Evolutionary conservation across 2,797 vertebrate species (phyloP).

Genomic region (Iguana delicatissima): DNA sequence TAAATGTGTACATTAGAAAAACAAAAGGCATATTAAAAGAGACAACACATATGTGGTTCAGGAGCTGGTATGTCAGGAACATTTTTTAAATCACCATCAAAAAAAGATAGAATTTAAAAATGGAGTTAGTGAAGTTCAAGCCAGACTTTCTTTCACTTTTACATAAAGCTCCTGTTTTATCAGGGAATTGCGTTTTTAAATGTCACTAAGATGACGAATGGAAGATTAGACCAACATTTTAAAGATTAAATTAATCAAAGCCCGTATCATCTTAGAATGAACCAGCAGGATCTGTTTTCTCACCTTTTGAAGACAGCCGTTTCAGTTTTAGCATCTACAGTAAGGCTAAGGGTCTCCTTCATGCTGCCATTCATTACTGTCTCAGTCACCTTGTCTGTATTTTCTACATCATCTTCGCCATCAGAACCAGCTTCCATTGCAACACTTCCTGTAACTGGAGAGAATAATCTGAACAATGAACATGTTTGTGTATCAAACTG

Average conservation of each 20-base stretch:
- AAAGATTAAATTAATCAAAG: neutral
- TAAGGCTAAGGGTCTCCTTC: slow-evolving; percentile 99
- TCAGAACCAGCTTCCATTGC: slow-evolving; percentile 85
- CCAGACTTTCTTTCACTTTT: neutral
- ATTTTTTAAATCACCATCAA: neutral
- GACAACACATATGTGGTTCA: neutral
- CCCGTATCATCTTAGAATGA: neutral
- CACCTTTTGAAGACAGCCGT: slow-evolving; percentile 99
- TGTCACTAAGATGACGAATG: neutral
- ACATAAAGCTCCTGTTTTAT: neutral
- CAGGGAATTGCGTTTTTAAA: neutral
- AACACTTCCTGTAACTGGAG: slow-evolving; percentile 75
- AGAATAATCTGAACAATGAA: neutral
- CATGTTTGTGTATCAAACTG: neutral
- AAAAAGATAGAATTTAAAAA: neutral
- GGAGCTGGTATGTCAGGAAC: neutral
- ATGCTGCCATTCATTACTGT: slow-evolving; percentile 98
- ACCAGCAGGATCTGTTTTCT: slow-evolving; percentile 30
- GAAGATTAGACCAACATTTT: neutral
- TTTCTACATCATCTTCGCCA: slow-evolving; percentile 85
- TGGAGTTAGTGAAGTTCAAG: neutral
- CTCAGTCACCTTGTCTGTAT: slow-evolving; percentile 93
- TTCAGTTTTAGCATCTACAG: slow-evolving; percentile 99
- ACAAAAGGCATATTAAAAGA: neutral
- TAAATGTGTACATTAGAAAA: neutral